These are phyloP conservation scores for Xiphydria camelus DNA, from an alignment of 2,888 invertebrate genomes.

Conservation along the genomic window DNA sequence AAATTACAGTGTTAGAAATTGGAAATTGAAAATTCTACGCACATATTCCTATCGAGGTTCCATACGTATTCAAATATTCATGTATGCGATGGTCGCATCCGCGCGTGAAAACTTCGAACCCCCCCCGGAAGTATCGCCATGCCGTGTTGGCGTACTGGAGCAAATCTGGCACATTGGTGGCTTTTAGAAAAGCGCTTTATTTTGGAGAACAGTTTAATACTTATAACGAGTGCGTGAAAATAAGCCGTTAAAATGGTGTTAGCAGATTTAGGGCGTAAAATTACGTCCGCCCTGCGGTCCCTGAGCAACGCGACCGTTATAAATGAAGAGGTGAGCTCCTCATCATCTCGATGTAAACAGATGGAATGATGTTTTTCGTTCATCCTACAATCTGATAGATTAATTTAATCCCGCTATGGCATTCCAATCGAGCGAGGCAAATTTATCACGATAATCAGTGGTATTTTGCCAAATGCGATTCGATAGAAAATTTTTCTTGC, in stretches of 20 bases:
- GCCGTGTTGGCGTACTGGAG: constrained; percentile 31
- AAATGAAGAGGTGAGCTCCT: constrained; percentile 84
- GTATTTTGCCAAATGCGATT: neutral
- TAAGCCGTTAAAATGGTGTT: constrained; percentile 83
- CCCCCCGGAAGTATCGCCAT: constrained; percentile 34
- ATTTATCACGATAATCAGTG: neutral
- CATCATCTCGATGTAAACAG: constrained; percentile 37
- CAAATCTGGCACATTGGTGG: constrained; percentile 21
- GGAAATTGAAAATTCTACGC: too few species aligned
- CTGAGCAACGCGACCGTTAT: constrained; percentile 97
- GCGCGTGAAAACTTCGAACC: too few species aligned
- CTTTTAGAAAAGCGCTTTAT: neutral
- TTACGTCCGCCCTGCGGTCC: constrained; percentile 96
- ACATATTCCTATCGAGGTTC: too few species aligned
- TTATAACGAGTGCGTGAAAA: constrained; percentile 4
- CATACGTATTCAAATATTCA: too few species aligned
- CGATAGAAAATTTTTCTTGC: too few species aligned
- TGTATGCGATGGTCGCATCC: too few species aligned
- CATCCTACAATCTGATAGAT: too few species aligned
- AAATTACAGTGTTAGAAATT: too few species aligned
- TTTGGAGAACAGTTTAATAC: neutral
- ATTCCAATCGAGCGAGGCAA: too few species aligned
- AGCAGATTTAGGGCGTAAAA: constrained; percentile 99
- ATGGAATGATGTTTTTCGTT: constrained; percentile 39
- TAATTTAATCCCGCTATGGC: too few species aligned